These are phyloP conservation scores for Heteronetta atricapilla DNA, from an alignment of 2,113 vertebrate species.

Conservation along the genomic window DNA sequence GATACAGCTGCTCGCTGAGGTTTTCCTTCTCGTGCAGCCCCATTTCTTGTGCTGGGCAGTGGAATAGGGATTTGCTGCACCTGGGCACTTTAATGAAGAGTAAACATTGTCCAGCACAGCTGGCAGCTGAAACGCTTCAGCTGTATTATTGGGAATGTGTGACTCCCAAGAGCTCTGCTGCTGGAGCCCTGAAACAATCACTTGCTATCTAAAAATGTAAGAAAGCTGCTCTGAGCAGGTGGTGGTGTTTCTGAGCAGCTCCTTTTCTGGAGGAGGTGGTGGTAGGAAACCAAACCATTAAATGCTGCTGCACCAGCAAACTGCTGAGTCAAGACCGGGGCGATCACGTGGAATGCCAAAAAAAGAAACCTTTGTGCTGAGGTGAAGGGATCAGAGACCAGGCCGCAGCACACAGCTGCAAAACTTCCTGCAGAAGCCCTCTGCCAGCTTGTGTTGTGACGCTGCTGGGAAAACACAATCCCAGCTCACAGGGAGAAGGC, in stretches of 20 bases:
- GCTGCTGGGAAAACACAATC: not conserved
- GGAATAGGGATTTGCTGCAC: not conserved
- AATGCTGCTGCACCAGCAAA: constrained; percentile 23
- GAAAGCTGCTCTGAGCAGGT: not conserved
- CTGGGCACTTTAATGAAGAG: rapidly evolving
- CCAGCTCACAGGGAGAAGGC: rapidly evolving
- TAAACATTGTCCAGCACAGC: rapidly evolving
- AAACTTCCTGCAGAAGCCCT: not conserved
- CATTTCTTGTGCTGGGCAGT: not conserved
- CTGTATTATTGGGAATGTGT: not conserved
- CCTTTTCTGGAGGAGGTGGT: constrained; percentile 46
- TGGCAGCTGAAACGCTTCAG: not conserved
- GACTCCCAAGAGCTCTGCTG: not conserved
- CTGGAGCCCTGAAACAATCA: not conserved
- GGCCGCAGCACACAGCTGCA: not conserved
- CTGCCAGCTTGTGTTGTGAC: not conserved
- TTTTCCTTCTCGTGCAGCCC: not conserved
- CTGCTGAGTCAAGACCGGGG: constrained; percentile 71
- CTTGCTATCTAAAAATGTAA: not conserved
- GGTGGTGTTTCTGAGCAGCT: not conserved
- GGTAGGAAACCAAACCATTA: constrained; percentile 73
- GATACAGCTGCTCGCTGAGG: not conserved
- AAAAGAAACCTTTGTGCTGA: constrained; percentile 23
- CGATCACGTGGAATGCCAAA: constrained; percentile 59
- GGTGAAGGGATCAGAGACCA: not conserved